Conservation (phyloP, 2,888 invertebrate species). For the Caenorhabditis angaria region DNA sequence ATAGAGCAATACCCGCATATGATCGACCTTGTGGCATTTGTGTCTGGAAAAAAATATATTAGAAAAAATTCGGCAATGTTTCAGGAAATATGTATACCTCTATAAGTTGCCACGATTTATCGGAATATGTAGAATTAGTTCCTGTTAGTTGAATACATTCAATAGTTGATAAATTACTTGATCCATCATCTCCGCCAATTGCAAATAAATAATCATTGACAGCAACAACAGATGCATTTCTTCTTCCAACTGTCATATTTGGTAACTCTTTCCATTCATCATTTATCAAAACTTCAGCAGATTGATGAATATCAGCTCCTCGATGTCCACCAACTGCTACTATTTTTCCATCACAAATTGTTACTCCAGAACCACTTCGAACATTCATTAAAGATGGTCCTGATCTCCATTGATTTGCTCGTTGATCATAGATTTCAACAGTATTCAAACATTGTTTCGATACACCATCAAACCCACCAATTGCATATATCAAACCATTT, state of each 20-base stretch:
- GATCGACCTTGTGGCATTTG: slow-evolving; percentile 40
- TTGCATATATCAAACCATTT: slow-evolving; percentile 93
- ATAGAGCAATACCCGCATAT: slow-evolving; percentile 37
- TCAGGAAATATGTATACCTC: too few species aligned
- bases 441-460: slow-evolving; percentile 40
- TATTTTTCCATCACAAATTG: slow-evolving; percentile 28
- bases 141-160: slow-evolving; percentile 37
- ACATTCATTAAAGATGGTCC: slow-evolving; percentile 36
- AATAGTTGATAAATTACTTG: slow-evolving; percentile 18
- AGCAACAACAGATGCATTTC: slow-evolving; percentile 27
- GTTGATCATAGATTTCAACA: slow-evolving; percentile 42
- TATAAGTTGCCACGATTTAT: slow-evolving; percentile 29
- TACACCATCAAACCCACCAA: slow-evolving; percentile 89
- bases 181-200: slow-evolving; percentile 46
- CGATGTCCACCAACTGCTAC: slow-evolving; percentile 30
- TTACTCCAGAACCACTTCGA: slow-evolving; percentile 42
- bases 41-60: slow-evolving; percentile 16
- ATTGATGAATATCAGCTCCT: slow-evolving; percentile 21
- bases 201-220: slow-evolving; percentile 34
- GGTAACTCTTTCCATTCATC: slow-evolving; percentile 26
- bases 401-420: slow-evolving; percentile 40
- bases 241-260: slow-evolving; percentile 24
- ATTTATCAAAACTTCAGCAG: slow-evolving; percentile 36
- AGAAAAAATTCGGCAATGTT: too few species aligned
- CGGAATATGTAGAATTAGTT: slow-evolving; percentile 3